Evolutionary conservation across 2,888 invertebrate species (phyloP).

Genomic region (Drosophila pseudotalamancana): DNA sequence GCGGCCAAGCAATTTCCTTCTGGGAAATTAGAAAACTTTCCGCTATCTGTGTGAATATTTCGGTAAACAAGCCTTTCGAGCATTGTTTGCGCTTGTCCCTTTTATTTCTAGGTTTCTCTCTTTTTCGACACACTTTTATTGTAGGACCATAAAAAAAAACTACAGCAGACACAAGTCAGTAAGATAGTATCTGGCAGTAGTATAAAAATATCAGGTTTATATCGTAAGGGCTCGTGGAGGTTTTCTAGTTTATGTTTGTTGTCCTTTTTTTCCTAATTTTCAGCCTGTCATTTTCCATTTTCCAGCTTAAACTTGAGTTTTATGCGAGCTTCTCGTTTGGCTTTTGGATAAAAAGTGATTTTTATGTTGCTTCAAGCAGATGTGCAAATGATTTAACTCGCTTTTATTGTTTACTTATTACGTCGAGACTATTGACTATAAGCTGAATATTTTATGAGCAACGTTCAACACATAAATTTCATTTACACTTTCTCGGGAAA

Average conservation of each 20-base stretch:
- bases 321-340: slow-evolving; percentile 15
- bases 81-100: slow-evolving; percentile 13
- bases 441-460: slow-evolving; percentile 27
- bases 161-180: not conserved
- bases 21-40: slow-evolving; percentile 75
- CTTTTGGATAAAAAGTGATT: slow-evolving; percentile 30
- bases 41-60: slow-evolving; percentile 56
- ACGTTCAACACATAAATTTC: slow-evolving; percentile 31
- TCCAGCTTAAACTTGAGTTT: slow-evolving; percentile 11
- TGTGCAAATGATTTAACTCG: slow-evolving; percentile 49
- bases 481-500: slow-evolving; percentile 15
- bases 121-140: slow-evolving; percentile 30
- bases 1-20: slow-evolving; percentile 59
- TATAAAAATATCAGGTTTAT: slow-evolving; percentile 51
- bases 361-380: slow-evolving; percentile 57
- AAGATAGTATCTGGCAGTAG: slow-evolving; percentile 44
- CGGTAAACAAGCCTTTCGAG: slow-evolving; percentile 56
- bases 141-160: slow-evolving; percentile 54
- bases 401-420: slow-evolving; percentile 48
- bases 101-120: slow-evolving; percentile 32
- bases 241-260: slow-evolving; percentile 10
- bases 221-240: slow-evolving; percentile 39
- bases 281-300: slow-evolving; percentile 4
- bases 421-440: slow-evolving; percentile 35
- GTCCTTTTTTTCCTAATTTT: slow-evolving; percentile 5